These are phyloP conservation scores for Limnodromus scolopaceus DNA, from an alignment of 2,797 vertebrate species.

Conservation along the genomic window DNA sequence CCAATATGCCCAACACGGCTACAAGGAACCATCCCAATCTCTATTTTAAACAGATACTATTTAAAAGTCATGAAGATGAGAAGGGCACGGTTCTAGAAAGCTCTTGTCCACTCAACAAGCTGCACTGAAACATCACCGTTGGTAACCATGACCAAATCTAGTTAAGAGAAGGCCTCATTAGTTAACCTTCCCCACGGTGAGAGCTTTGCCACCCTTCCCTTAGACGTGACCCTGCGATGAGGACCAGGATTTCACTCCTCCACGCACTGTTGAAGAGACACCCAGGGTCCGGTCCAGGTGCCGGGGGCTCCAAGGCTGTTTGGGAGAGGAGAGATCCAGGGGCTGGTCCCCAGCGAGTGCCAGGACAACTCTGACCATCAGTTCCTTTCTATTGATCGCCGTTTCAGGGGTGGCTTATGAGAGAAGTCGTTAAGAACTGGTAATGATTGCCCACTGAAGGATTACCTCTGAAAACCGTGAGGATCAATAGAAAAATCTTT, in stretches of 20 bases:
- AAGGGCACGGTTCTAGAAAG: not conserved
- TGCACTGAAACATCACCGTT: not conserved
- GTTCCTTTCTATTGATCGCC: not conserved
- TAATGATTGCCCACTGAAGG: not conserved
- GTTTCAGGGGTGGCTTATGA: not conserved
- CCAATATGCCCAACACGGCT: not conserved
- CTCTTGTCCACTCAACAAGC: not conserved
- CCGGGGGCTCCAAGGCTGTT: not conserved
- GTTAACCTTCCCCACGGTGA: not conserved
- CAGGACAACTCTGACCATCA: not conserved
- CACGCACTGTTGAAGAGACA: accelerated
- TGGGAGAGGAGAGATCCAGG: not conserved
- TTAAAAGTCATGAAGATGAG: not conserved
- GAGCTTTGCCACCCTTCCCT: not conserved
- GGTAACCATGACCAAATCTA: not conserved
- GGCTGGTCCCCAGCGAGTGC: not conserved
- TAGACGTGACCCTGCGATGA: not conserved
- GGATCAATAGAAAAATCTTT: constrained; percentile 38
- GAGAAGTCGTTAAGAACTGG: not conserved
- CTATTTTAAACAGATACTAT: not conserved
- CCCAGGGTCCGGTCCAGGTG: not conserved
- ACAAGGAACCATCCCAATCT: not conserved
- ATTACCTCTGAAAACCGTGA: constrained; percentile 8
- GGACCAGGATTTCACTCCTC: not conserved
- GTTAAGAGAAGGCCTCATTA: not conserved